Base-by-base conservation (phyloP, 2,113 vertebrate genomes). In the Anguilla japonica region DNA sequence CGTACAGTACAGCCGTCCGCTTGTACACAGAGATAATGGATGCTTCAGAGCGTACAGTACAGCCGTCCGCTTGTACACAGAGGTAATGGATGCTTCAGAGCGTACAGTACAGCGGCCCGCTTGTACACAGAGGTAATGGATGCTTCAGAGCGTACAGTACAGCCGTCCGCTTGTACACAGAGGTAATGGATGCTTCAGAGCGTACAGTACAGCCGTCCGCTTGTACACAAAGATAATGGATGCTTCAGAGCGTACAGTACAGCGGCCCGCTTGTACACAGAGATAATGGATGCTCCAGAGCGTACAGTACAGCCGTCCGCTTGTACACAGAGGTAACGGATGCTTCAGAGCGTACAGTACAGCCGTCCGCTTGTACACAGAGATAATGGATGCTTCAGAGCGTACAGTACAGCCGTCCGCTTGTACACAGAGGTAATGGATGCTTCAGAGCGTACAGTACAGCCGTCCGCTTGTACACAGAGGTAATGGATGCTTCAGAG, bases 231-330 rank as follows among this genome's bases (percentile, higher is more conserved):
- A 87, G 53, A 5, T 60, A 60, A 50, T 14, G 9, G 13, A 83
- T 60, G 46, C 16, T 41, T 40, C 41, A 40, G 18, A 20, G 79
- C 16, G 40, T 80, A 46, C 43, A 8, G 43, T 34, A 34, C n/a
- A n/a, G n/a, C n/a, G n/a, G n/a, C n/a, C n/a, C n/a, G n/a, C n/a
- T n/a, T n/a, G n/a, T n/a, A n/a, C n/a, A n/a, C n/a, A n/a, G n/a
- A n/a, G n/a, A n/a, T n/a, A n/a, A n/a, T n/a, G n/a, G n/a, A n/a
- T n/a, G n/a, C n/a, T n/a, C n/a, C n/a, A n/a, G n/a, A n/a, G n/a
- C n/a, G n/a, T n/a, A n/a, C n/a, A n/a, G n/a, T n/a, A 43, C 85
- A 46, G 79, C 86, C 82, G 83, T 88, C 85, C 46, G 84, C 85
- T 71, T 50, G 82, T 71, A 75, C 56, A 53, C 67, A 81, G 39